Evolutionary conservation across 37 sponge, comb jelly and placozoan genomes (phyloP).

Genomic region (Aphrocallistes beatrix): DNA sequence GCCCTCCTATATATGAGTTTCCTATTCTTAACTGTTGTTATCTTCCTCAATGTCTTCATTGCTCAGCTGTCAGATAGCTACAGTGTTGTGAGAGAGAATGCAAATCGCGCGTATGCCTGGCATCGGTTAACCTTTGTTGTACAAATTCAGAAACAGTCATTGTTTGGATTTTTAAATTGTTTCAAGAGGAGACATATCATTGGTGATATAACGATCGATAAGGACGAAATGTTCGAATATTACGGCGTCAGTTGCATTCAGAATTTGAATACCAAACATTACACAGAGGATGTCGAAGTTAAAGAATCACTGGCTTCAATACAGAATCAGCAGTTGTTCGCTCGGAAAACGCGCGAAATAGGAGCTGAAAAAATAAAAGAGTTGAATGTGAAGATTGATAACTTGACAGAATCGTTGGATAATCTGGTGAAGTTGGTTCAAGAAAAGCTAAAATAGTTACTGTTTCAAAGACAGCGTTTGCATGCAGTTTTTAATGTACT

Average conservation of each 20-base stretch:
- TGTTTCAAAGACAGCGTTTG: no score
- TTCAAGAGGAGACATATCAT: not conserved
- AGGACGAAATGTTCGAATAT: not conserved
- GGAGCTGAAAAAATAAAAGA: no score
- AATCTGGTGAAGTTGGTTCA: no score
- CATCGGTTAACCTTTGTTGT: not conserved
- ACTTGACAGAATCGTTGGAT: no score
- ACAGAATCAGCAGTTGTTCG: not conserved
- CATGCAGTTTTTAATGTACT: no score
- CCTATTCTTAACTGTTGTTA: not conserved
- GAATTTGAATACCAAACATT: not conserved
- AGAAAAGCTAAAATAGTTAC: no score
- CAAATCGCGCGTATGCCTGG: not conserved
- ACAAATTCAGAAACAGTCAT: not conserved
- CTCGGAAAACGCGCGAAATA: not conserved
- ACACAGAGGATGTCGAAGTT: not conserved
- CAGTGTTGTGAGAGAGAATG: not conserved
- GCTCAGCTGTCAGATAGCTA: conserved; percentile 3
- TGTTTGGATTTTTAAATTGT: not conserved
- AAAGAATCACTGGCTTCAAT: not conserved
- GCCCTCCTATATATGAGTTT: not conserved
- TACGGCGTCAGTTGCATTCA: not conserved
- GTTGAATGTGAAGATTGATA: no score
- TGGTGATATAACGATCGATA: not conserved
- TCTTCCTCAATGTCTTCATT: not conserved